Percentiles rank a stretch among this genome's conserved stretches.
These are phyloP conservation scores for Caenorhabditis becei DNA, from an alignment of 2,888 invertebrate genomes.

Conservation along the genomic window DNA sequence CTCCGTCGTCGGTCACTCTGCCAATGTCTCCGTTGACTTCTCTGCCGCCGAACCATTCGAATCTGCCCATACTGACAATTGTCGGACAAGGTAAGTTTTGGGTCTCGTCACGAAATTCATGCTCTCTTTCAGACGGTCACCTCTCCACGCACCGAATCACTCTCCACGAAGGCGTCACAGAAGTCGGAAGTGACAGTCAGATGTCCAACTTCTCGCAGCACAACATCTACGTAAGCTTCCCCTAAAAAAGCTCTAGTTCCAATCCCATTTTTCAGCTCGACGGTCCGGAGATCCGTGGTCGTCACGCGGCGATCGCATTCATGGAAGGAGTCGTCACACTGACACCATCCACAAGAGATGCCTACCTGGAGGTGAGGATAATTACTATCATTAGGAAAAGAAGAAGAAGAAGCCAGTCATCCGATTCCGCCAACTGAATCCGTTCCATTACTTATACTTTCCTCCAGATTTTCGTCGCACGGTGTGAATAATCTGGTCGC, in stretches of 20 bases:
- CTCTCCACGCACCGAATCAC: slow-evolving; percentile 47
- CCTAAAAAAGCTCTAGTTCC: no score
- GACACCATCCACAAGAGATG: slow-evolving; percentile 94
- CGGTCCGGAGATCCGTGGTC: slow-evolving; percentile 93
- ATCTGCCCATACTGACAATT: slow-evolving; percentile 43
- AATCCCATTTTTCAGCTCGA: slow-evolving; percentile 84
- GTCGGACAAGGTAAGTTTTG: slow-evolving; percentile 29
- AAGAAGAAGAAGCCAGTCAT: neutral
- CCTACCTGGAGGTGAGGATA: slow-evolving; percentile 87
- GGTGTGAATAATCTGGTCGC: neutral
- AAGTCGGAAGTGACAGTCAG: slow-evolving; percentile 87
- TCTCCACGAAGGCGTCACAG: slow-evolving; percentile 85
- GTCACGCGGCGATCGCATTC: slow-evolving; percentile 95
- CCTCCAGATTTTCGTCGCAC: neutral
- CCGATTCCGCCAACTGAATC: slow-evolving; percentile 17
- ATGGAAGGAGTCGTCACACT: slow-evolving; percentile 93
- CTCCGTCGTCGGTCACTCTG: slow-evolving; percentile 27
- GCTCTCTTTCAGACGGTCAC: slow-evolving; percentile 36
- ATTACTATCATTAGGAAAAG: neutral
- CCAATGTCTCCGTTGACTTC: slow-evolving; percentile 54
- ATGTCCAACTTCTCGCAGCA: slow-evolving; percentile 76
- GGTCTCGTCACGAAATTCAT: neutral
- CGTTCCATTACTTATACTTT: slow-evolving; percentile 21
- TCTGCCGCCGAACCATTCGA: slow-evolving; percentile 13
- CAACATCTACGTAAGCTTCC: slow-evolving; percentile 66